Conservation (phyloP, 2,113 vertebrate genomes). For the Coreoperca whiteheadi region DNA sequence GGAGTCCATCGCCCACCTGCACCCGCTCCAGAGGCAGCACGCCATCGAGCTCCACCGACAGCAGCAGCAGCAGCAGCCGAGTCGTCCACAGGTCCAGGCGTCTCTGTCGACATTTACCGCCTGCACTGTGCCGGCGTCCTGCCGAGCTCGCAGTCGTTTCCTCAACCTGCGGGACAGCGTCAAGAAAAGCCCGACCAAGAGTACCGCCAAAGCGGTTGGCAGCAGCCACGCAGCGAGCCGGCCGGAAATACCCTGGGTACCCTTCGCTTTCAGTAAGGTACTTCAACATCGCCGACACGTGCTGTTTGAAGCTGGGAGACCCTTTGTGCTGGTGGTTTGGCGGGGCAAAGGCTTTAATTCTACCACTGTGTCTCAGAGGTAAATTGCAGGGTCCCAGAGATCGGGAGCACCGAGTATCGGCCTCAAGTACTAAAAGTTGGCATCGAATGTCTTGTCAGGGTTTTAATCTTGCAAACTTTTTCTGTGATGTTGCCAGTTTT, state of each 20-base stretch:
- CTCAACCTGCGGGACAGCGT: slow-evolving; percentile 90
- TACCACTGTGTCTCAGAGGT: not conserved
- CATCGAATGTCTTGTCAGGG: too few relatives aligned
- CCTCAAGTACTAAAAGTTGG: too few relatives aligned
- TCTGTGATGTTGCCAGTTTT: too few relatives aligned
- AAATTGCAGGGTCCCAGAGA: not conserved
- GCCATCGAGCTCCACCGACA: slow-evolving; percentile 69
- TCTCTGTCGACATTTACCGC: slow-evolving; percentile 69
- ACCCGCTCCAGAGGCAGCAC: slow-evolving; percentile 72
- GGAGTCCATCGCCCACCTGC: slow-evolving; percentile 62
- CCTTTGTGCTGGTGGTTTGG: too few relatives aligned
- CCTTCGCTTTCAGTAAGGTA: slow-evolving; percentile 85
- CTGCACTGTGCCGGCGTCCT: slow-evolving; percentile 80
- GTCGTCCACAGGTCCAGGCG: slow-evolving; percentile 5
- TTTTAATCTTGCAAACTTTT: too few relatives aligned
- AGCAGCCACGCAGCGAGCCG: slow-evolving; percentile 64
- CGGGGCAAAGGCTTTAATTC: not conserved
- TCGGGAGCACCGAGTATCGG: not conserved
- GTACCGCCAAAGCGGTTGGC: slow-evolving; percentile 83
- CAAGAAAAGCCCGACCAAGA: slow-evolving; percentile 90
- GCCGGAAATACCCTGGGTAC: slow-evolving; percentile 79
- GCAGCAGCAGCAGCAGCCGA: slow-evolving; percentile 31
- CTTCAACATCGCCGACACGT: not conserved
- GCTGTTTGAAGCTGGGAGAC: too few relatives aligned
- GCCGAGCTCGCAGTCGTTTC: slow-evolving; percentile 85